A percentile compares a stretch with the other conserved stretches of the same genome.
Conservation (phyloP, 2,797 vertebrate genomes). For the Staurois parvus region DNA sequence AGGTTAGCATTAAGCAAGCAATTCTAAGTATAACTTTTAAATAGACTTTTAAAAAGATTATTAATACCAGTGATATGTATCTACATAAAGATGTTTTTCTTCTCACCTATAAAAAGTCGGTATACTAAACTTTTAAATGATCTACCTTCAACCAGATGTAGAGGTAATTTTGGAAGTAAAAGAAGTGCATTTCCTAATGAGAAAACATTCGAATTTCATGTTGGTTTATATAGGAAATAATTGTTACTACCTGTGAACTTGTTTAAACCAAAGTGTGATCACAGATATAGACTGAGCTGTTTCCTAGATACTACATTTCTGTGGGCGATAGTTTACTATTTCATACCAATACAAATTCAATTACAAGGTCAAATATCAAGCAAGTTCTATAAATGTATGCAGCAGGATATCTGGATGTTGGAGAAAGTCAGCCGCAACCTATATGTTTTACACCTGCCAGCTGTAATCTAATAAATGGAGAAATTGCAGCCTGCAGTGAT, state of each 20-base stretch:
- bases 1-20: no score
- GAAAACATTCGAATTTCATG: not conserved
- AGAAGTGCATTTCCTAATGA: constrained; percentile 5
- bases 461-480: constrained; percentile 20
- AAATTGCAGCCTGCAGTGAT: constrained; percentile 17
- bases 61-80: no score
- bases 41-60: no score
- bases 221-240: constrained; percentile 37
- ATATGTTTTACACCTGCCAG: not conserved
- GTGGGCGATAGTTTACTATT: constrained; percentile 35
- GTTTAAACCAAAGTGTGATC: not conserved
- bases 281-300: not conserved
- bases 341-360: constrained; percentile 29
- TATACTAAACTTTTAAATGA: constrained; percentile 2
- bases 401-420: constrained; percentile 6
- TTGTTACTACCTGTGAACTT: constrained; percentile 28
- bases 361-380: constrained; percentile 35
- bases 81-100: not conserved
- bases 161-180: not conserved
- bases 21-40: no score
- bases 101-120: not conserved
- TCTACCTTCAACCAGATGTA: constrained; percentile 1
- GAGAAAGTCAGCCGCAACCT: constrained; percentile 3
- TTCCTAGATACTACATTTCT: constrained; percentile 45
- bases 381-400: not conserved